Base-by-base conservation (phyloP, 2,888 invertebrate species). In the Habrosyne pyritoides region DNA sequence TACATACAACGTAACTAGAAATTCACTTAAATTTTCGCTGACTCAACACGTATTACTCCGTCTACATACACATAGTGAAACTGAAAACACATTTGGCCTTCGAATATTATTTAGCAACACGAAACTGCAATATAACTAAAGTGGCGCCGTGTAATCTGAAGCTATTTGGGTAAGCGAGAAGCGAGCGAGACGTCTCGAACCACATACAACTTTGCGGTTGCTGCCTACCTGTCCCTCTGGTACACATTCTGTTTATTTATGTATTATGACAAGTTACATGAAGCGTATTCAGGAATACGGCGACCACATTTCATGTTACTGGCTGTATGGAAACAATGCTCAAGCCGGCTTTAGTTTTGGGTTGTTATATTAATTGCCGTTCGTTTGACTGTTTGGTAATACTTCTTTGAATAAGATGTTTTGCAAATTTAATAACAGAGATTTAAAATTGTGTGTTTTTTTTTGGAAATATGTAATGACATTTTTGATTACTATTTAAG, bases 171-270 rank as follows among this genome's bases (percentile, higher is more conserved):
- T 42, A 42, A 42, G 42, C 42, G 42, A 42, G 42, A 42, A 42
- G 42, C 42, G 42, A 42, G 42, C 42, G 42, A 42, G 42, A 42
- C 42, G 42, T 42, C 8, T 18, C n/a, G 42, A 42, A 42, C 42
- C 42, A 42, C 42, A 18, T 42, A 42, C 42, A 50, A 50, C 18
- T 50, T 50, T 49, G 50, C 22, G 53, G 61, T 53, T 52, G 24
- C 60, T 52, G 18, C 49, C 47, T 53, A 53, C 55, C 47, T 33
- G 52, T 49, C 57, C 55, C 57, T 28, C 18, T 52, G 47, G 8
- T 42, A 42, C 42, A 26, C 21, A n/a, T 10, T 18, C 57, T 59
- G 53, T 47, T 62, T 51, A 62, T 59, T 62, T 55, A 57, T 59
- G 61, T 54, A 59, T 55, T 18, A 53, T 33, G 14, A 28, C 21